Conservation (phyloP, 2,797 vertebrate species). For the Manis javanica region DNA sequence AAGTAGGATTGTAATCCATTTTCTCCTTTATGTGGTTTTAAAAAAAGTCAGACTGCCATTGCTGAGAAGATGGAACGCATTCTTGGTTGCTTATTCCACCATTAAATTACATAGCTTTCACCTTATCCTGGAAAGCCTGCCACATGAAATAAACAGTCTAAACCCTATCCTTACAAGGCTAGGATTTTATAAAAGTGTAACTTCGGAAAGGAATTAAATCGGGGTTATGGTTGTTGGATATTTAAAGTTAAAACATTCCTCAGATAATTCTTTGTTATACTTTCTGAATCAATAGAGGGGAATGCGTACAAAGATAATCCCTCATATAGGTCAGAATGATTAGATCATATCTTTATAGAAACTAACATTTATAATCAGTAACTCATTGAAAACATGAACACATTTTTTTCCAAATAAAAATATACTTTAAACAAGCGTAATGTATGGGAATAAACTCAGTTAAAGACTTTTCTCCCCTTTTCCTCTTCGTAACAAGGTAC, state of each 20-base stretch:
- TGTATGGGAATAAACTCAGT: not conserved
- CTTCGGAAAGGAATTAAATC: not conserved
- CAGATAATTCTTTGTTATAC: constrained; percentile 9
- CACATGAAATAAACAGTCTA: not conserved
- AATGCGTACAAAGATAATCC: not conserved
- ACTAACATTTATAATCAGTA: constrained; percentile 40
- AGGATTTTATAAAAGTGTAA: not conserved
- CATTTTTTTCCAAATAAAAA: constrained; percentile 30
- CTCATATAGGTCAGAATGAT: not conserved
- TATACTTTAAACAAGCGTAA: constrained; percentile 26
- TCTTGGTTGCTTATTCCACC: not conserved
- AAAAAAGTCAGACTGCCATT: not conserved
- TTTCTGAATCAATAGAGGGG: not conserved
- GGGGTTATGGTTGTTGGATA: not conserved
- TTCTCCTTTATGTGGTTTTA: not conserved
- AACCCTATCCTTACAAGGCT: not conserved
- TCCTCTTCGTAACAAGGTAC: constrained; percentile 51
- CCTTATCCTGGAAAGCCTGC: not conserved
- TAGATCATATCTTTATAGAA: not conserved
- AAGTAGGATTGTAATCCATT: not conserved
- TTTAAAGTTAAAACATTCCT: not conserved
- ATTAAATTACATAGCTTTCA: constrained; percentile 57
- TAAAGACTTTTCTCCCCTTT: constrained; percentile 4
- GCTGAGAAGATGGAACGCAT: not conserved
- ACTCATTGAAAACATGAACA: constrained; percentile 25